Percentiles rank a stretch among this genome's conserved stretches.
phyloP scores from a whole-genome alignment of 2,888 invertebrate genomes.

The Ariolimax columbianus region DNA sequence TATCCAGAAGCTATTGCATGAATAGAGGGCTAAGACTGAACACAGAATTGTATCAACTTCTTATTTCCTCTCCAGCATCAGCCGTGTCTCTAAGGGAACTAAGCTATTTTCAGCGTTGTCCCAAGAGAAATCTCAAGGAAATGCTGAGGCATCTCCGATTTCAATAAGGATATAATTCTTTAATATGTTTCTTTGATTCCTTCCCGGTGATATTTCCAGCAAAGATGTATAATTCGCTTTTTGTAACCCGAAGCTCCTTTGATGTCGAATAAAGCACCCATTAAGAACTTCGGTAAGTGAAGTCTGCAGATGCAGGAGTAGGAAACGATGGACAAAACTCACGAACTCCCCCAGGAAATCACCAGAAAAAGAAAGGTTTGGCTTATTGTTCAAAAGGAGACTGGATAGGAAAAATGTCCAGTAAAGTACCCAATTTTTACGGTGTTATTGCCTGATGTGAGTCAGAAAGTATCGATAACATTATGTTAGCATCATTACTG shows the following conservation, averaged over 20 bases:
- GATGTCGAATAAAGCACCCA: slow-evolving; percentile 19
- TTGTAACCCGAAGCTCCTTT: slow-evolving; percentile 17
- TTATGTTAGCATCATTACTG: background rate
- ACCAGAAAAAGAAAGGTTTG: slow-evolving; percentile 23
- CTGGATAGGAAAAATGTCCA: background rate
- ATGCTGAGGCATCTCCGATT: slow-evolving; percentile 15
- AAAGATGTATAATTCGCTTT: slow-evolving; percentile 35
- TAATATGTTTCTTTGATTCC: slow-evolving; percentile 41
- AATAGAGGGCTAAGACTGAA: slow-evolving; percentile 4
- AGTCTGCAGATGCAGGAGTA: slow-evolving; percentile 28
- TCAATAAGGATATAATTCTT: slow-evolving; percentile 44
- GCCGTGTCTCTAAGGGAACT: slow-evolving; percentile 7
- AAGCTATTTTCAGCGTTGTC: slow-evolving; percentile 4
- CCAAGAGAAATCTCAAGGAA: slow-evolving; percentile 36
- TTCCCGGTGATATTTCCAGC: background rate
- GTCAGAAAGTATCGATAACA: background rate
- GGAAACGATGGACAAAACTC: slow-evolving; percentile 36
- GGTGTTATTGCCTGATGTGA: background rate
- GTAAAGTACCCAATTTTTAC: background rate
- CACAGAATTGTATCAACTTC: slow-evolving; percentile 19
- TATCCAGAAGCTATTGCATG: background rate
- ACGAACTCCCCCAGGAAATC: slow-evolving; percentile 41
- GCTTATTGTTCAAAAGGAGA: slow-evolving; percentile 9
- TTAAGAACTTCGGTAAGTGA: slow-evolving; percentile 22
- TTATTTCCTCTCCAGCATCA: slow-evolving; percentile 6